Conservation (phyloP, 1,140 invertebrate species). For the Macrobrachium rosenbergii region DNA sequence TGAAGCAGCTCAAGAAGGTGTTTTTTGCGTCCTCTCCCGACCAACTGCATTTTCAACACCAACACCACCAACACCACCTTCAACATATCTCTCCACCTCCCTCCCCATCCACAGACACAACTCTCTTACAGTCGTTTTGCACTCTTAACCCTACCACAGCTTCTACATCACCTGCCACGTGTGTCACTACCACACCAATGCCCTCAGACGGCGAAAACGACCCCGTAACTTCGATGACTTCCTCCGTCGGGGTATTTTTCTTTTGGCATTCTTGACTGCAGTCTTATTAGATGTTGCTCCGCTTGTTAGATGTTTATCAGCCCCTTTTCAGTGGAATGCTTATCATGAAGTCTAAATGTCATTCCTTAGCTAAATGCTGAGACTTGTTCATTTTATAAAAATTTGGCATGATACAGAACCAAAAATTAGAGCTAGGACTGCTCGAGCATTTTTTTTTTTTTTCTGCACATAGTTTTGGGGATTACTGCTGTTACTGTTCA, state of each 20-base stretch:
- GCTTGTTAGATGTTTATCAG: too few relatives aligned
- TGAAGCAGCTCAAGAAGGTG: slow-evolving; percentile 67
- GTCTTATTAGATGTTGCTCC: neutral
- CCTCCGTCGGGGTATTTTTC: slow-evolving; percentile 40
- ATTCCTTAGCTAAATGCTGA: too few relatives aligned
- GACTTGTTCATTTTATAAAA: too few relatives aligned
- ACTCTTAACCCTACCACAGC: slow-evolving; percentile 11
- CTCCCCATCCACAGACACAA: slow-evolving; percentile 7
- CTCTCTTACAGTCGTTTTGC: neutral
- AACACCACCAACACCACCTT: slow-evolving; percentile 1
- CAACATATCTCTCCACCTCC: slow-evolving; percentile 27
- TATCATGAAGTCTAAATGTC: too few relatives aligned
- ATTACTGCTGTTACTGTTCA: too few relatives aligned
- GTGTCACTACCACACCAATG: slow-evolving; percentile 10
- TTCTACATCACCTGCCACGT: slow-evolving; percentile 6
- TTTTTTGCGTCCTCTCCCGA: slow-evolving; percentile 48
- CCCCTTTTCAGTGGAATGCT: too few relatives aligned
- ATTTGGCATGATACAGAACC: too few relatives aligned
- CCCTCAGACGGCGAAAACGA: slow-evolving; percentile 39
- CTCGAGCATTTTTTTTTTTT: too few relatives aligned
- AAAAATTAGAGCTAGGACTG: too few relatives aligned
- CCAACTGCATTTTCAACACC: neutral
- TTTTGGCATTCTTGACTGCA: slow-evolving; percentile 27
- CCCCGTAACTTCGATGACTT: slow-evolving; percentile 36
- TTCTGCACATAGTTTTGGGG: too few relatives aligned